These are phyloP conservation scores for Pheosia tremula DNA, from an alignment of 2,888 invertebrate species.

Conservation along the genomic window DNA sequence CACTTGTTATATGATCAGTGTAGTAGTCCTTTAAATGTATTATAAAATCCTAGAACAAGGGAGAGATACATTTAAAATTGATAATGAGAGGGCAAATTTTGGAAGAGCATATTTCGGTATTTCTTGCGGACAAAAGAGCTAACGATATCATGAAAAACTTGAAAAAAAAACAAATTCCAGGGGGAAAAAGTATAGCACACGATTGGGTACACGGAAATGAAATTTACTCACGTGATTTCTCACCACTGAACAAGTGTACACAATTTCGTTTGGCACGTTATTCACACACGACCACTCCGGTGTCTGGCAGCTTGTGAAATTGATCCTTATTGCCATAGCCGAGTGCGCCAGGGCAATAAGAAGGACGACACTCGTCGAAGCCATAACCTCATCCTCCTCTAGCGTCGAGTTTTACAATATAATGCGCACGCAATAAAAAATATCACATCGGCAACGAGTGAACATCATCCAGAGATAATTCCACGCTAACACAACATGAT, in stretches of 20 bases:
- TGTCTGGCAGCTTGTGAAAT: slow-evolving; percentile 71
- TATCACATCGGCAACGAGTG: slow-evolving; percentile 55
- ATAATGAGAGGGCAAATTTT: background rate
- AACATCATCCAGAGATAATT: slow-evolving; percentile 64
- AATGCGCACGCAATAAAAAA: slow-evolving; percentile 58
- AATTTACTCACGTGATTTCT: slow-evolving; percentile 64
- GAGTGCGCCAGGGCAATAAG: slow-evolving; percentile 38
- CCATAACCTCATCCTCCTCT: slow-evolving; percentile 46
- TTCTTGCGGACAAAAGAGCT: too few relatives aligned
- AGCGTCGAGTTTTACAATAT: slow-evolving; percentile 27
- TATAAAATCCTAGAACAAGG: slow-evolving; percentile 78
- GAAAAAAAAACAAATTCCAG: too few relatives aligned
- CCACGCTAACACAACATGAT: slow-evolving; percentile 41
- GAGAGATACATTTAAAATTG: slow-evolving; percentile 6
- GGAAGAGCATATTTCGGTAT: too few relatives aligned
- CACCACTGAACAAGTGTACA: slow-evolving; percentile 59
- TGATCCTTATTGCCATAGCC: slow-evolving; percentile 60
- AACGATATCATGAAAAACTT: too few relatives aligned
- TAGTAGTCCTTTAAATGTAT: slow-evolving; percentile 81
- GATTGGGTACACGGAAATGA: background rate
- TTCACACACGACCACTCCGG: slow-evolving; percentile 75
- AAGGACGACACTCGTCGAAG: slow-evolving; percentile 31
- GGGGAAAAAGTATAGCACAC: too few relatives aligned
- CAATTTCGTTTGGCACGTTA: slow-evolving; percentile 60
- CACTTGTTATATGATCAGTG: slow-evolving; percentile 68